Evolutionary conservation across 1,140 invertebrate species (phyloP).

Genomic region (Andricus grossulariae): DNA sequence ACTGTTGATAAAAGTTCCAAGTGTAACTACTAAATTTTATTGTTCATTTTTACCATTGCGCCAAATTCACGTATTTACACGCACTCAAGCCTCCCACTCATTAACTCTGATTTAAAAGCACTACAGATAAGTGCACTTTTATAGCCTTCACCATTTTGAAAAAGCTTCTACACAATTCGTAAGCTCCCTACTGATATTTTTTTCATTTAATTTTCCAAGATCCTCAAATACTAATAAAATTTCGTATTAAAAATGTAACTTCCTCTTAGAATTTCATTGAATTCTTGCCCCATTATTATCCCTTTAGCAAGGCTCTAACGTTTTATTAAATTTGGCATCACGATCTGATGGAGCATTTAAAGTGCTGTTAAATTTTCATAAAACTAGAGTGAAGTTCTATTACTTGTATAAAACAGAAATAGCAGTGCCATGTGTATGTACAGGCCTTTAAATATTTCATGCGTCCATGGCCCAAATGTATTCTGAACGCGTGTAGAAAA

Average conservation of each 20-base stretch:
- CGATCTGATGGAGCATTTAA: background rate
- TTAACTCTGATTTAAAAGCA: no score
- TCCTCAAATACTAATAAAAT: no score
- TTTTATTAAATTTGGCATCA: background rate
- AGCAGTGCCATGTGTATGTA: constrained; percentile 18
- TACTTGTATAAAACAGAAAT: constrained; percentile 7
- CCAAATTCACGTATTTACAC: no score
- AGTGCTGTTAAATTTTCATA: constrained; percentile 4
- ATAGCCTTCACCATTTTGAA: no score
- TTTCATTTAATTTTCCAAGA: no score
- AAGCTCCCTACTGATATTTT: no score
- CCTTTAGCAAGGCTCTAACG: constrained; percentile 2
- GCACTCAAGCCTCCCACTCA: no score
- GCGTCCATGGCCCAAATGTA: constrained; percentile 6
- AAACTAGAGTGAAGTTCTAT: constrained; percentile 2
- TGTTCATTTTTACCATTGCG: no score
- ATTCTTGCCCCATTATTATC: background rate
- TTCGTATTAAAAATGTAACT: background rate
- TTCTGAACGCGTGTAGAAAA: constrained; percentile 14
- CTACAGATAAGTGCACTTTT: no score
- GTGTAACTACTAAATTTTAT: no score
- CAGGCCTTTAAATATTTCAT: constrained; percentile 19
- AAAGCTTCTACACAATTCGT: no score
- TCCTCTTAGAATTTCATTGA: background rate
- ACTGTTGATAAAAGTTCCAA: no score